These are phyloP conservation scores for Leptoclinus maculatus DNA, from an alignment of 2,797 vertebrate species.

Conservation along the genomic window DNA sequence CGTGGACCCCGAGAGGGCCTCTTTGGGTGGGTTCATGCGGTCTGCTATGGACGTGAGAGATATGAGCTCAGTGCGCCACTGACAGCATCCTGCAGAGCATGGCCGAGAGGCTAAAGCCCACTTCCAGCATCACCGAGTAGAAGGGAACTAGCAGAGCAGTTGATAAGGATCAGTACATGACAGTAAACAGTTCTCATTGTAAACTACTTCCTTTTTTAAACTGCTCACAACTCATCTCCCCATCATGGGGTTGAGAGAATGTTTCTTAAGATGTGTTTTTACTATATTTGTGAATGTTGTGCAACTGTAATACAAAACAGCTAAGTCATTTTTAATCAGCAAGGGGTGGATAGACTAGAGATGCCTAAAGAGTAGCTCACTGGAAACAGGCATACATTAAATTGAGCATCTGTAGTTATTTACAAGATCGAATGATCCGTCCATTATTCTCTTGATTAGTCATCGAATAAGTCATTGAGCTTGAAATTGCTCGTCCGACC, in stretches of 20 bases:
- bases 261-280: slow-evolving; percentile 3
- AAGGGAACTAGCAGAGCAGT: slow-evolving; percentile 8
- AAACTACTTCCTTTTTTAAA: slow-evolving; percentile 22
- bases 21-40: not conserved
- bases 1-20: slow-evolving; percentile 14
- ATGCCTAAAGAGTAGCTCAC: not conserved
- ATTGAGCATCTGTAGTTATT: not conserved
- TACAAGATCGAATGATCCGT: not conserved
- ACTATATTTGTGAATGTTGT: not conserved
- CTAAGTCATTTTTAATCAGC: not conserved
- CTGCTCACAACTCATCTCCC: not conserved
- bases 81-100: slow-evolving; percentile 6
- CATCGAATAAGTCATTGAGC: not conserved
- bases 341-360: not conserved
- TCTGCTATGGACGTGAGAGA: not conserved
- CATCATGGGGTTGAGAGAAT: not conserved
- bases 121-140: not conserved
- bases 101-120: not conserved
- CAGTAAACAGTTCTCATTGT: not conserved
- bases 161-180: not conserved
- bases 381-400: not conserved
- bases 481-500: not conserved
- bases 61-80: slow-evolving; percentile 14
- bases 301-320: not conserved
- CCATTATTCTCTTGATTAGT: not conserved